Conservation (phyloP, 2,888 invertebrate species). For the Cantharis rustica region DNA sequence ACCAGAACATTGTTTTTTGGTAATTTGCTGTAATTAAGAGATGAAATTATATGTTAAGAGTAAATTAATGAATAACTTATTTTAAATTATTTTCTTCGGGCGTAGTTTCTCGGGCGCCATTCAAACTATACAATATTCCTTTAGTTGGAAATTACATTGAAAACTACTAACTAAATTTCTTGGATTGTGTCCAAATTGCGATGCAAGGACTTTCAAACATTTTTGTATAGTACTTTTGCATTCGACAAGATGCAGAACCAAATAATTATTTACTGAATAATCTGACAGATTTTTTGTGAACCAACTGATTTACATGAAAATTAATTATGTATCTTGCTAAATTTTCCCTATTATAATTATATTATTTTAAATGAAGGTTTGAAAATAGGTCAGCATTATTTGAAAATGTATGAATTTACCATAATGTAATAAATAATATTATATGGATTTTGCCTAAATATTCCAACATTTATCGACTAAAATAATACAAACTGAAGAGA, state of each 20-base stretch:
- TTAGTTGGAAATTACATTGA: not conserved
- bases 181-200: not conserved
- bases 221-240: not conserved
- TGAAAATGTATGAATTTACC: not conserved
- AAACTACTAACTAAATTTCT: not conserved
- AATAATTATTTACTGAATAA: not conserved
- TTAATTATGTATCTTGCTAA: not conserved
- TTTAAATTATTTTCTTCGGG: not conserved
- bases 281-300: not conserved
- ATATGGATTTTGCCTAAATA: conserved; percentile 1
- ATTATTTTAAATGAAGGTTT: not conserved
- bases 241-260: not conserved
- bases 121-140: not conserved
- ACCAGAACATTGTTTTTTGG: not conserved
- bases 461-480: not conserved
- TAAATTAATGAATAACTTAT: not conserved
- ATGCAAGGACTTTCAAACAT: not conserved
- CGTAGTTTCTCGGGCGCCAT: not conserved
- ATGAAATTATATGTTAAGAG: not conserved
- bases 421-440: not conserved
- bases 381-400: not conserved
- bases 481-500: not conserved
- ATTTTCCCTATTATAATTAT: not conserved
- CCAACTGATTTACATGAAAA: not conserved
- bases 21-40: not conserved